phyloP scores from a whole-genome alignment of 92 coral and sea anemone species.

The Palythoa caribaeorum region DNA sequence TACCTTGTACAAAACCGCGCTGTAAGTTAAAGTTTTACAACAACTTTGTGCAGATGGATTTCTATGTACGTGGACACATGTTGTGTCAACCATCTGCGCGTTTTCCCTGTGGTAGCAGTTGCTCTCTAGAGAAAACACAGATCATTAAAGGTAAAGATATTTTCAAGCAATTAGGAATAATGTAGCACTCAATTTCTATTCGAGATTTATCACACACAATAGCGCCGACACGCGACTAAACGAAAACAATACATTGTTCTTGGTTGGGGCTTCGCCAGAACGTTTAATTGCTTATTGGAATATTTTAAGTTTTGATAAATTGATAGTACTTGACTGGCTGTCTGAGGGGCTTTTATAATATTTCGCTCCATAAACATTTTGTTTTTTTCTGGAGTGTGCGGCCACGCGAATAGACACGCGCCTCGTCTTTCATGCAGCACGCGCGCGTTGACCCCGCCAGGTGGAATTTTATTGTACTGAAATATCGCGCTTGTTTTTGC shows the following conservation, averaged over 20 bases:
- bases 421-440: constrained; percentile 59
- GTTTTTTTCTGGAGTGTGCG: constrained; percentile 64
- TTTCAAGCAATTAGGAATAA: constrained; percentile 62
- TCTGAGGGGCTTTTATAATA: constrained; percentile 30
- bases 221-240: constrained; percentile 85
- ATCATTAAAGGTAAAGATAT: constrained; percentile 49
- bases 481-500: constrained; percentile 55
- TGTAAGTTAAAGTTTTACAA: not conserved
- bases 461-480: constrained; percentile 76
- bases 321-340: constrained; percentile 71
- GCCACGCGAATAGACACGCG: constrained; percentile 85
- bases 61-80: constrained; percentile 40
- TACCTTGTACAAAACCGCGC: not conserved
- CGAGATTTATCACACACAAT: constrained; percentile 69
- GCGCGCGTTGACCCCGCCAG: constrained; percentile 72
- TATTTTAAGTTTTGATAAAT: constrained; percentile 64
- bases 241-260: constrained; percentile 70
- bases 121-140: constrained; percentile 32
- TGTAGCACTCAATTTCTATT: constrained; percentile 62
- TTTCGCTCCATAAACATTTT: constrained; percentile 35
- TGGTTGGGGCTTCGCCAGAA: constrained; percentile 62
- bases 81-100: constrained; percentile 46
- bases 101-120: constrained; percentile 53
- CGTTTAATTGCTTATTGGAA: constrained; percentile 79
- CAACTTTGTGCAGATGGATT: constrained; percentile 16